phyloP scores from a whole-genome alignment of 2,888 invertebrate species.

The Graphium colonna region DNA sequence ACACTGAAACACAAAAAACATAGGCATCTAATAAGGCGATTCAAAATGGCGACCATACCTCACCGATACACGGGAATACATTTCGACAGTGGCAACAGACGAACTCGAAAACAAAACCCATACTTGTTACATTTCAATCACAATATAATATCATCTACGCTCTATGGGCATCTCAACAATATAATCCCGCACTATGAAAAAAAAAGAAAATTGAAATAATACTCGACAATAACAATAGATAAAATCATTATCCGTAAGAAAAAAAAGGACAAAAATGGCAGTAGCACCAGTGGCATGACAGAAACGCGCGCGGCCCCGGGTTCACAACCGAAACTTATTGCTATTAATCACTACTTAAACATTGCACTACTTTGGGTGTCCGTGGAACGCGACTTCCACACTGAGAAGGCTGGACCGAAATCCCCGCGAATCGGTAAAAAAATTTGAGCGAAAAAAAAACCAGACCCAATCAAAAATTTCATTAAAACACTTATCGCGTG shows the following conservation, averaged over 20 bases:
- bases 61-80: slow-evolving; percentile 18
- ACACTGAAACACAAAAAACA: slow-evolving; percentile 49
- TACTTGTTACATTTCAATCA: slow-evolving; percentile 74
- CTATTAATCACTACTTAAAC: slow-evolving; percentile 74
- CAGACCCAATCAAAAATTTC: slow-evolving; percentile 4
- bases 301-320: slow-evolving; percentile 55
- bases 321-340: slow-evolving; percentile 78
- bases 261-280: slow-evolving; percentile 55
- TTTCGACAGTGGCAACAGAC: slow-evolving; percentile 18
- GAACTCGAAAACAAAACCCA: slow-evolving; percentile 29
- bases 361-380: slow-evolving; percentile 72
- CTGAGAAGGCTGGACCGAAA: slow-evolving; percentile 54
- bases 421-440: slow-evolving; percentile 30
- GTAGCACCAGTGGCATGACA: slow-evolving; percentile 56
- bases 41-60: slow-evolving; percentile 10
- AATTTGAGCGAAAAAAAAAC: slow-evolving; percentile 53
- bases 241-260: slow-evolving; percentile 56
- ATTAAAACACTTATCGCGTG: slow-evolving; percentile 6
- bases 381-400: slow-evolving; percentile 51
- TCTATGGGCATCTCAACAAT: slow-evolving; percentile 61
- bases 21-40: slow-evolving; percentile 1
- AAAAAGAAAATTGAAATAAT: slow-evolving; percentile 57
- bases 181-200: slow-evolving; percentile 60
- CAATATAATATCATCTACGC: slow-evolving; percentile 70
- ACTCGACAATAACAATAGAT: slow-evolving; percentile 70